Conservation (phyloP, 2,888 invertebrate species). For the Gymnocheta viridis region DNA sequence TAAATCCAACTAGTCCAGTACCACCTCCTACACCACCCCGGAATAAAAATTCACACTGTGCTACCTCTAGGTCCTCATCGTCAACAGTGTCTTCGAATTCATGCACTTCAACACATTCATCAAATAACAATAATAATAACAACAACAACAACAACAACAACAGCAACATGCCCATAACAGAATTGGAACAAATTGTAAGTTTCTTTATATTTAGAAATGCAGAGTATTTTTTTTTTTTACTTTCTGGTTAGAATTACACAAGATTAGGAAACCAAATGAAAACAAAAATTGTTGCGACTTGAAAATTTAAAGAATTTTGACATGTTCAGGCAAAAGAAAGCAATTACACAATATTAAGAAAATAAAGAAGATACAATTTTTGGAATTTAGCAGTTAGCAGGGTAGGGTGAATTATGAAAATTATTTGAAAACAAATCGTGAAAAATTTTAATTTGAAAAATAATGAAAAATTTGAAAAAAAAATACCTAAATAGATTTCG, state of each 20-base stretch:
- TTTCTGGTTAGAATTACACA: constrained; percentile 26
- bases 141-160: constrained; percentile 80
- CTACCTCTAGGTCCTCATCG: constrained; percentile 83
- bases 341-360: background rate
- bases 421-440: background rate
- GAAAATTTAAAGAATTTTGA: background rate
- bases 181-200: constrained; percentile 88
- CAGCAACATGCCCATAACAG: constrained; percentile 84
- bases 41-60: constrained; percentile 81
- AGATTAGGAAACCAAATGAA: background rate
- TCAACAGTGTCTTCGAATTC: constrained; percentile 79
- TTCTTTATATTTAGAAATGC: background rate
- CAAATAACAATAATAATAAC: constrained; percentile 79
- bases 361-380: background rate
- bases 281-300: no score
- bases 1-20: constrained; percentile 83
- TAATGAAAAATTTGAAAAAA: no score
- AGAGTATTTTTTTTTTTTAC: no score
- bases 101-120: constrained; percentile 76
- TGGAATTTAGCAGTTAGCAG: background rate
- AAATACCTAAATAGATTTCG: no score
- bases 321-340: background rate
- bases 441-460: background rate
- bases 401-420: no score
- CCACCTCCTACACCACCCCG: constrained; percentile 85